Evolutionary conservation across 2,113 vertebrate genomes (phyloP).

Genomic region (Tachuris rubrigastra): DNA sequence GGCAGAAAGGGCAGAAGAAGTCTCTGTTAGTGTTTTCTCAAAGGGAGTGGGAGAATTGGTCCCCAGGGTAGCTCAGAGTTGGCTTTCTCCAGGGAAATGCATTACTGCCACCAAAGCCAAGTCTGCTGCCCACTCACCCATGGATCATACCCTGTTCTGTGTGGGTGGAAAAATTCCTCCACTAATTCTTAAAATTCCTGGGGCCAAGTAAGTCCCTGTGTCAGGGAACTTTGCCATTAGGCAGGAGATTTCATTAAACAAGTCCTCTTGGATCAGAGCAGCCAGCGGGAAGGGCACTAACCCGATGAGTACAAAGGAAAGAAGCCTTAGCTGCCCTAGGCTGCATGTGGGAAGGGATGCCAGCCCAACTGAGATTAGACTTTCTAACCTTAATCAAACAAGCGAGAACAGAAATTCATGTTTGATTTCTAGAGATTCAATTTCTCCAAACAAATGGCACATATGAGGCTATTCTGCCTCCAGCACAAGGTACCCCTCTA

Average conservation of each 20-base stretch:
- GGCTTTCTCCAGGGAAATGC: background rate
- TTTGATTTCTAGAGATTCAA: background rate
- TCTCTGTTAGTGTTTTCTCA: background rate
- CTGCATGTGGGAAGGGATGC: background rate
- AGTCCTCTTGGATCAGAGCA: background rate
- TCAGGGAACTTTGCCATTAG: background rate
- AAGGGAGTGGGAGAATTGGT: background rate
- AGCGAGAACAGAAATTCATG: background rate
- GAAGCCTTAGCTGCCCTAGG: background rate
- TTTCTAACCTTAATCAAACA: background rate
- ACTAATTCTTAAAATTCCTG: background rate
- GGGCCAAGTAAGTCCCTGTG: background rate
- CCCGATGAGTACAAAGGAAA: background rate
- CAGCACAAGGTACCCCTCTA: background rate
- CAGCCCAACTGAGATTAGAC: fast-evolving
- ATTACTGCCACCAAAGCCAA: background rate
- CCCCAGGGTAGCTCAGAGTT: background rate
- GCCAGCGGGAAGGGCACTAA: background rate
- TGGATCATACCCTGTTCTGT: background rate
- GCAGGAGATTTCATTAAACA: background rate
- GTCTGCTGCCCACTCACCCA: background rate
- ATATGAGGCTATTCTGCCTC: background rate
- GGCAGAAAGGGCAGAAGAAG: background rate
- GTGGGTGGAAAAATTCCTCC: background rate
- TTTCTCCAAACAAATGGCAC: background rate